Percentiles rank a stretch among this genome's conserved stretches.
phyloP scores from a whole-genome alignment of 2,797 vertebrate genomes.

The Sebastes diaconus region DNA sequence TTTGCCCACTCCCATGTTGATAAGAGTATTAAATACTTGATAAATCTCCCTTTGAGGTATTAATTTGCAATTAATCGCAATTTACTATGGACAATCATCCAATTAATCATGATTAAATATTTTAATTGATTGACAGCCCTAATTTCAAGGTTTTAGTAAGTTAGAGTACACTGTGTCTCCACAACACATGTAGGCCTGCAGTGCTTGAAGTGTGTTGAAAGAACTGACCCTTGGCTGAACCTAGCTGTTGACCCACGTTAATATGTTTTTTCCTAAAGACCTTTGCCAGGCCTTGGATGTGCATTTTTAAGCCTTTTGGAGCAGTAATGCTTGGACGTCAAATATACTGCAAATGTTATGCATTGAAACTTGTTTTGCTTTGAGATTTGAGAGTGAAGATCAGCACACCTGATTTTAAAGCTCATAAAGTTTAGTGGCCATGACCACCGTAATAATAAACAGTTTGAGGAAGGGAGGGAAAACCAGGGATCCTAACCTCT shows the following conservation, averaged over 20 bases:
- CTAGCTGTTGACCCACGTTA: background rate
- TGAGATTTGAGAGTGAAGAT: background rate
- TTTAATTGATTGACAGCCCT: no score
- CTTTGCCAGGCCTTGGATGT: background rate
- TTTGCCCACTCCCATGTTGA: no score
- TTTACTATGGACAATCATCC: no score
- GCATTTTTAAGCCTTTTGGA: background rate
- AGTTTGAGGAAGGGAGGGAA: background rate
- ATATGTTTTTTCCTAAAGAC: background rate
- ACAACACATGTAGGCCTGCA: background rate
- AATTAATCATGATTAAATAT: no score
- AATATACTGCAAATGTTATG: background rate
- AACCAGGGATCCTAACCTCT: background rate
- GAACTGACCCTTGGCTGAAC: conserved; percentile 21
- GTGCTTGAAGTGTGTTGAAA: conserved; percentile 2
- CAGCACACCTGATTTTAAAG: background rate
- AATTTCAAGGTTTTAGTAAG: no score
- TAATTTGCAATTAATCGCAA: no score
- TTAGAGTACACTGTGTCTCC: background rate
- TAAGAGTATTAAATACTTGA: no score
- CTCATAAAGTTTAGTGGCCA: background rate
- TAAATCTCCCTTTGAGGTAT: no score
- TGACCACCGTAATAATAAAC: background rate
- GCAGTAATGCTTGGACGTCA: background rate
- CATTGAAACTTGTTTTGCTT: background rate